Evolutionary conservation across 2,888 invertebrate genomes (phyloP).

Genomic region (Galerucella pusilla): DNA sequence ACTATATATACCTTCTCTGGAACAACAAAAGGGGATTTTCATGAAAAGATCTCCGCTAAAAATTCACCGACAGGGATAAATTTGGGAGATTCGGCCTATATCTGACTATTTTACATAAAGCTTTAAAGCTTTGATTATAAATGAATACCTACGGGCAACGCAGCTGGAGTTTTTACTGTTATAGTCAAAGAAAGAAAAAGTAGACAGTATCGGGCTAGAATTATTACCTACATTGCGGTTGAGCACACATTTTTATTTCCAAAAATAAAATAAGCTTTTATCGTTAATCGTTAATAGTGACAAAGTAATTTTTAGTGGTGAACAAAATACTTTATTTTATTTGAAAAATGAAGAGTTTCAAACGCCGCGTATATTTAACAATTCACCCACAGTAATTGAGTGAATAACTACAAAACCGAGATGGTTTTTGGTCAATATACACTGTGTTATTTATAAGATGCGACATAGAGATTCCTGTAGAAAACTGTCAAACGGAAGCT

Average conservation of each 20-base stretch:
- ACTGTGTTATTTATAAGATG: too few relatives aligned
- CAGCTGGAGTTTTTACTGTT: constrained; percentile 35
- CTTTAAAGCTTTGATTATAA: constrained; percentile 37
- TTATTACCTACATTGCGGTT: constrained; percentile 1
- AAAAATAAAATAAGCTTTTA: background rate
- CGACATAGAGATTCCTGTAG: too few relatives aligned
- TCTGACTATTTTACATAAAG: constrained; percentile 36
- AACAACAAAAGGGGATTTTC: constrained; percentile 22
- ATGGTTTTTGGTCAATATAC: too few relatives aligned
- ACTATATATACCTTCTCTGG: constrained; percentile 5
- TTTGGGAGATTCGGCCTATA: constrained; percentile 29
- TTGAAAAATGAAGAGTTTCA: too few relatives aligned
- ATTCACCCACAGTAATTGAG: too few relatives aligned
- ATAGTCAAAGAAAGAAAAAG: constrained; percentile 21
- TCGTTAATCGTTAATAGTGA: too few relatives aligned
- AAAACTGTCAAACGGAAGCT: too few relatives aligned
- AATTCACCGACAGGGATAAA: constrained; percentile 26
- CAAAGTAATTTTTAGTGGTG: too few relatives aligned
- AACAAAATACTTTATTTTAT: too few relatives aligned
- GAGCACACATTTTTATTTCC: background rate
- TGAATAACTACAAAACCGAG: too few relatives aligned
- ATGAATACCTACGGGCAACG: constrained; percentile 30
- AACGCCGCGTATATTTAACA: too few relatives aligned
- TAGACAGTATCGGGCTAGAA: constrained; percentile 14
- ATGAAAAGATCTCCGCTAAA: constrained; percentile 18